phyloP scores from a whole-genome alignment of 2,888 invertebrate genomes.

The Stenchaetothrips biformis region DNA sequence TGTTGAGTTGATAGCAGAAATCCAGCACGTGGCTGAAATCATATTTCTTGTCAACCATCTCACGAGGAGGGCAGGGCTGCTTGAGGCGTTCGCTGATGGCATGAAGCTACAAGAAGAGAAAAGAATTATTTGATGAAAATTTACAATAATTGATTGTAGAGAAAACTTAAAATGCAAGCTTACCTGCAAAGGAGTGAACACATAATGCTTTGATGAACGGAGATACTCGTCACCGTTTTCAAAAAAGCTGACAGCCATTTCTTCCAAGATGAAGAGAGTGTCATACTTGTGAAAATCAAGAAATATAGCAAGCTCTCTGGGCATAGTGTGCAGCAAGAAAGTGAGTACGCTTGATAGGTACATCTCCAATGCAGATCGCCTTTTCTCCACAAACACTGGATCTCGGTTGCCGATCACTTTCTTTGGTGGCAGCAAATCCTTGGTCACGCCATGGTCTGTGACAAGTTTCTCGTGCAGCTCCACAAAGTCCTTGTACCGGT shows the following conservation, averaged over 20 bases:
- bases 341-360: conserved; percentile 75
- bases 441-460: conserved; percentile 71
- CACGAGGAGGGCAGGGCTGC: conserved; percentile 75
- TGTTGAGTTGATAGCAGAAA: conserved; percentile 71
- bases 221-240: conserved; percentile 67
- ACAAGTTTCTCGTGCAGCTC: conserved; percentile 82
- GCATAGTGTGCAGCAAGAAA: conserved; percentile 72
- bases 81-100: conserved; percentile 86
- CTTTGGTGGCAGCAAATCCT: conserved; percentile 86
- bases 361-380: conserved; percentile 70
- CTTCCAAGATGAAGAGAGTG: conserved; percentile 77
- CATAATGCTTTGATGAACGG: conserved; percentile 58
- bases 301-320: conserved; percentile 75
- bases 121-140: conserved; percentile 26
- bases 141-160: conserved; percentile 21
- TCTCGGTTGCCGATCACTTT: conserved; percentile 87
- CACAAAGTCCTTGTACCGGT: conserved; percentile 86
- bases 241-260: conserved; percentile 72
- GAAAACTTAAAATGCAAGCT: conserved; percentile 31
- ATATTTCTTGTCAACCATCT: conserved; percentile 70
- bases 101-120: conserved; percentile 61
- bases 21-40: conserved; percentile 90
- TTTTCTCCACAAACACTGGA: conserved; percentile 78
- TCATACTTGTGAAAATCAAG: conserved; percentile 86
- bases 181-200: conserved; percentile 76